These are phyloP conservation scores for Cyanoliseus patagonus DNA, from an alignment of 2,113 vertebrate genomes.

Conservation along the genomic window DNA sequence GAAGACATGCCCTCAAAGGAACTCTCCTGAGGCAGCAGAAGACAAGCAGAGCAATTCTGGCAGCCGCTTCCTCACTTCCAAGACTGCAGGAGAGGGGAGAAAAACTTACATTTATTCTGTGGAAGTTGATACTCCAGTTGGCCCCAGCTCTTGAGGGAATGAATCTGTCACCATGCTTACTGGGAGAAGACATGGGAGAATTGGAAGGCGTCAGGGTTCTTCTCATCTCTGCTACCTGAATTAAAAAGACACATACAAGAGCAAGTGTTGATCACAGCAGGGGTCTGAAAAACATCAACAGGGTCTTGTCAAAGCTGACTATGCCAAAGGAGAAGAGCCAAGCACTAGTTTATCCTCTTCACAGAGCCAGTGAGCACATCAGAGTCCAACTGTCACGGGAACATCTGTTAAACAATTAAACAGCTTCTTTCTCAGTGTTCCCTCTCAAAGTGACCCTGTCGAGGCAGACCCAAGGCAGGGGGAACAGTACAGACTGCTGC, in stretches of 20 bases:
- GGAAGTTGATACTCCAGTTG: conserved; percentile 99
- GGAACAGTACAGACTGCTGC: neutral
- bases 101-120: conserved; percentile 91
- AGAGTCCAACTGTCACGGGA: neutral
- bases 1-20: neutral
- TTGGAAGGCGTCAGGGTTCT: conserved; percentile 91
- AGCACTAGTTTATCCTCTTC: neutral
- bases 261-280: neutral
- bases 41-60: neutral
- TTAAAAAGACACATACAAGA: neutral
- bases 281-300: neutral
- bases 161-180: conserved; percentile 96
- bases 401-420: neutral
- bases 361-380: neutral
- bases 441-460: neutral
- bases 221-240: conserved; percentile 82
- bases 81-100: neutral
- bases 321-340: neutral
- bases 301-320: neutral
- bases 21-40: neutral
- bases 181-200: conserved; percentile 94
- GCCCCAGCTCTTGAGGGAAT: conserved; percentile 96
- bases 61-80: neutral
- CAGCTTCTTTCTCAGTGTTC: neutral
- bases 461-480: neutral